These are phyloP conservation scores for Eristalis arbustorum DNA, from an alignment of 2,888 invertebrate species.

Conservation along the genomic window DNA sequence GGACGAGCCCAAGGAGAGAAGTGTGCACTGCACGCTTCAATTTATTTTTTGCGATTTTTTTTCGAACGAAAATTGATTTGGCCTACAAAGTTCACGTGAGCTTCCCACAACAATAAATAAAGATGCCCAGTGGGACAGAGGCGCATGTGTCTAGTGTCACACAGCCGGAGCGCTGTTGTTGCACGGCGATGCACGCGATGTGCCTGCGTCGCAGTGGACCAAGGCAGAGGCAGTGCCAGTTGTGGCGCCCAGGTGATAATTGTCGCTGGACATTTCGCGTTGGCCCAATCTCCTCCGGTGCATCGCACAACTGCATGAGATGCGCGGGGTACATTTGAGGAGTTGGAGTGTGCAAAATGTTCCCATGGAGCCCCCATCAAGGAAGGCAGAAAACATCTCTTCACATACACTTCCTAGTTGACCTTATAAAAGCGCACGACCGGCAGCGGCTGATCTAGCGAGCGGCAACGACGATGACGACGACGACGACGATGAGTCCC, in stretches of 20 bases:
- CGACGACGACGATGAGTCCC: conserved; percentile 6
- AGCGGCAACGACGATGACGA: conserved; percentile 22
- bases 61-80: background rate
- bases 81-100: background rate
- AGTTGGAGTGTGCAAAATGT: conserved; percentile 35
- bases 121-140: background rate
- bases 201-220: background rate
- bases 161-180: background rate
- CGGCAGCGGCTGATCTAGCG: conserved; percentile 36
- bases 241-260: conserved; percentile 45
- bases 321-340: background rate
- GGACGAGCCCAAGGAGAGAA: conserved; percentile 73
- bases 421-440: conserved; percentile 68
- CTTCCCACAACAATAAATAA: background rate
- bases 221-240: background rate
- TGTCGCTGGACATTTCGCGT: conserved; percentile 11
- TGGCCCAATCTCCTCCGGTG: conserved; percentile 7
- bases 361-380: conserved; percentile 41
- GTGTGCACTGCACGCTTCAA: background rate
- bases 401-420: conserved; percentile 61
- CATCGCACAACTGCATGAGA: conserved; percentile 16
- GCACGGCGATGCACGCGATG: background rate
- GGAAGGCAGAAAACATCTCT: conserved; percentile 41
- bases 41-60: conserved; percentile 6
- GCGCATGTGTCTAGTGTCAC: background rate